phyloP scores from a whole-genome alignment of 2,797 vertebrate species.

The Chelonia mydas region DNA sequence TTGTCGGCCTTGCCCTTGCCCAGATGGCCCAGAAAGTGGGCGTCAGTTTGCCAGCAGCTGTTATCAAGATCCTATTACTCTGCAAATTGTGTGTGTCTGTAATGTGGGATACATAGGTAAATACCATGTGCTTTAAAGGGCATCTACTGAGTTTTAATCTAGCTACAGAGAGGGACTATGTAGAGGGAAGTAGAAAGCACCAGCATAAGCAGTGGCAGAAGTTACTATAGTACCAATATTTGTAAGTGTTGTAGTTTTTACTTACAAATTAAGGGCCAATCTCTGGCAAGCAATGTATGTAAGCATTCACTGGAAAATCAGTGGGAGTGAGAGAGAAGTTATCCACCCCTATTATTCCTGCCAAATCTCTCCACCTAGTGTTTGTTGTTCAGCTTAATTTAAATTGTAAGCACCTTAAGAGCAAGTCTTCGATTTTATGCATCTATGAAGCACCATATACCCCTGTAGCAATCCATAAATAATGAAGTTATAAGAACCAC shows the following conservation, averaged over 20 bases:
- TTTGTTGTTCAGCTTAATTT: not conserved
- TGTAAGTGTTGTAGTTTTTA: not conserved
- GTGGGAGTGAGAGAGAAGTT: not conserved
- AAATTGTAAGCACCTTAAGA: not conserved
- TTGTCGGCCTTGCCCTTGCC: conserved; percentile 95
- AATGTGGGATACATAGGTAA: conserved; percentile 91
- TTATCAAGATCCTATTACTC: conserved; percentile 85
- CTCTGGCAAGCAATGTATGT: not conserved
- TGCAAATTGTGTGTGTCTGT: conserved; percentile 90
- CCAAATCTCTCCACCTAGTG: not conserved
- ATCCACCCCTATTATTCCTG: not conserved
- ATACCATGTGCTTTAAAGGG: not conserved
- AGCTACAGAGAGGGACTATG: not conserved
- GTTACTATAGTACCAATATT: not conserved
- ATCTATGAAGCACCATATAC: not conserved
- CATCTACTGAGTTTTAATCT: not conserved
- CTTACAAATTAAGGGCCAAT: not conserved
- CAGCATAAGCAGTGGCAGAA: not conserved
- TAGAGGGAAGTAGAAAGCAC: not conserved
- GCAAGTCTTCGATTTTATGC: not conserved
- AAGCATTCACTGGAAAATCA: not conserved
- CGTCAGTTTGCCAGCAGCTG: conserved; percentile 92
- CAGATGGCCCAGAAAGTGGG: conserved; percentile 89
- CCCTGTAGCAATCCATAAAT: not conserved
- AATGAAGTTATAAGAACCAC: not conserved